Base-by-base conservation (phyloP, 2,797 vertebrate genomes). In the Oreochromis grahami region DNA sequence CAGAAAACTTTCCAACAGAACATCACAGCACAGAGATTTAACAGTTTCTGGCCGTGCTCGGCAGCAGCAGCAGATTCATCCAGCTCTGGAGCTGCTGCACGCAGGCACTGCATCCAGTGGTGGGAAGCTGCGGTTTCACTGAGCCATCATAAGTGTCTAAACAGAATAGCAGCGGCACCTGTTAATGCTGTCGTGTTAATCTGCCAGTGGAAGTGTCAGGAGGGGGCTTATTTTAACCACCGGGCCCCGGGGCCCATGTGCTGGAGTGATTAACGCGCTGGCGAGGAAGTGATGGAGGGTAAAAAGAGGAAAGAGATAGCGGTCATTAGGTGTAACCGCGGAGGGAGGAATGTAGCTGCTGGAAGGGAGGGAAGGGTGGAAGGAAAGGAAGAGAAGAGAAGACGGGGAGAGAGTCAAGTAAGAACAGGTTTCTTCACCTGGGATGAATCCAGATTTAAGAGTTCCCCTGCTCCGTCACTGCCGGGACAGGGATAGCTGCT, bases 181-280 rank as follows among this genome's bases (percentile, higher is more conserved):
- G 94, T 95, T 95, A 93, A 94, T 93, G 93, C 89, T 53, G 92
- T 93, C 93, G 92, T 86, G 94, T 94, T 95, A 95, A 95, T 95
- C 92, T 94, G 89, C 91, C 90, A 87, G 88, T 86, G 90, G 94
- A 95, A 84, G 95, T 95, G 94, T 96, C 93, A 94, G 94, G 85
- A 88, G 86, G 91, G 88, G 88, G 89, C 86, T 95, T 94, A 94
- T 95, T 95, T 95, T 95, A 95, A 96, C 93, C 92, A 89, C 82
- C 74, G 89, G 90, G 90, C 89, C 87, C 88, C 77, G 85, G 84
- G 91, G 91, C 88, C 89, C 92, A 92, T 93, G 89, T 93, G 92
- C 88, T 91, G 85, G 86, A 90, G 90, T 91, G 93, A 94, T 93
- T 93, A 93, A 93, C 91, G 82, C 78, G 78, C 88, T 58, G 84